Evolutionary conservation across 2,888 invertebrate genomes (phyloP).

Genomic region (Pterostichus madidus): DNA sequence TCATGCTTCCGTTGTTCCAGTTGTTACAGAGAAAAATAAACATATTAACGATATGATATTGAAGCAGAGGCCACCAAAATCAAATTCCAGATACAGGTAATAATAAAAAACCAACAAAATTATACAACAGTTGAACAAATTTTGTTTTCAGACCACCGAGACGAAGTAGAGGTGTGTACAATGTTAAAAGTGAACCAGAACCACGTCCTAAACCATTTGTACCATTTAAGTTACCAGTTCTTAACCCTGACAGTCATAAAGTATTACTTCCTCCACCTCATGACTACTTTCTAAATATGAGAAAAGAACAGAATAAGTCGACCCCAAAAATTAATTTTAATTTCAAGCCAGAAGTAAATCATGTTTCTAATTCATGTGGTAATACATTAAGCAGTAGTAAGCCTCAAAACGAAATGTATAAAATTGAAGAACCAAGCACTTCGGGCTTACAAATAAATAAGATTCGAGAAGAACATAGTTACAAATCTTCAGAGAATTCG

Average conservation of each 20-base stretch:
- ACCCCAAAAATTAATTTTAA: background rate
- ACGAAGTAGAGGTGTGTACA: constrained; percentile 28
- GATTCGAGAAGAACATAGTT: too few species aligned
- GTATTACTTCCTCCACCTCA: constrained; percentile 32
- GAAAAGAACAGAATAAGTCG: constrained; percentile 9
- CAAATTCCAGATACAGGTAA: constrained; percentile 51
- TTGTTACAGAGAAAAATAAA: constrained; percentile 71
- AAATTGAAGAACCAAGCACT: constrained; percentile 11
- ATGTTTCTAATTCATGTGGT: background rate
- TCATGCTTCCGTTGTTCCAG: constrained; percentile 69
- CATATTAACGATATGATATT: constrained; percentile 73
- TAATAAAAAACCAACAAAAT: background rate
- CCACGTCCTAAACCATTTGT: constrained; percentile 5
- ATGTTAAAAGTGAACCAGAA: background rate
- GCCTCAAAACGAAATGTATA: background rate
- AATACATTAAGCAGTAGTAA: background rate
- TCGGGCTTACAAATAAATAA: background rate
- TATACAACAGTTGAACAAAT: background rate
- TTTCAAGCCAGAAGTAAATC: background rate
- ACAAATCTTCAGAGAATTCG: too few species aligned
- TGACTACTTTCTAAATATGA: constrained; percentile 21
- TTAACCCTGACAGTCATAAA: constrained; percentile 26
- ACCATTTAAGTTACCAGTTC: constrained; percentile 2
- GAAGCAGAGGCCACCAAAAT: constrained; percentile 69
- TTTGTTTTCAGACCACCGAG: constrained; percentile 7